These are phyloP conservation scores for Acleris holmiana DNA, from an alignment of 2,888 invertebrate genomes.

Conservation along the genomic window DNA sequence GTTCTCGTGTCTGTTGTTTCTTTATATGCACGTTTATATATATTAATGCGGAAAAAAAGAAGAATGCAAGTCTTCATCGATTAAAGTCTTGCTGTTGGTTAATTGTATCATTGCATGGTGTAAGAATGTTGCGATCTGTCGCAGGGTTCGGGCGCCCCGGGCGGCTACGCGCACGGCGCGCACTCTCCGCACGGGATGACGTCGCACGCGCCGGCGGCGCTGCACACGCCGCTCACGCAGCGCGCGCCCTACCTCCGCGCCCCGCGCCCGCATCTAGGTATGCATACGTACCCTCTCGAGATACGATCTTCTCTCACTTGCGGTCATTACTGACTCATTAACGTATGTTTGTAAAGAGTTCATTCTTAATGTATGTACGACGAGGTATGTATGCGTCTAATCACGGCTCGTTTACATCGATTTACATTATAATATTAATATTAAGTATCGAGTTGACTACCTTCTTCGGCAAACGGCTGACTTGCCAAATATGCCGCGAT, in stretches of 20 bases:
- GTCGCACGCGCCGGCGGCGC: slow-evolving; percentile 81
- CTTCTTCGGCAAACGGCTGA: no score
- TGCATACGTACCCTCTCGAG: slow-evolving; percentile 3
- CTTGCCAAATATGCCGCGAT: no score
- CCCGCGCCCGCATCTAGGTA: slow-evolving; percentile 78
- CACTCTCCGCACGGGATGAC: slow-evolving; percentile 72
- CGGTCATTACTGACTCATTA: background rate
- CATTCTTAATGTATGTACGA: slow-evolving; percentile 22
- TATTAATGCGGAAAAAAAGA: no score
- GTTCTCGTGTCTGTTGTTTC: no score
- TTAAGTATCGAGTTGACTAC: no score
- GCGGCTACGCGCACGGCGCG: slow-evolving; percentile 74
- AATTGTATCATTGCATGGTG: background rate
- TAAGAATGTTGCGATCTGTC: slow-evolving; percentile 32
- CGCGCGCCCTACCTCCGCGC: slow-evolving; percentile 76
- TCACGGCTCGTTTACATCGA: no score
- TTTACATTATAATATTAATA: no score
- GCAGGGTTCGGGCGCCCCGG: slow-evolving; percentile 56
- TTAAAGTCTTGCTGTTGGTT: background rate
- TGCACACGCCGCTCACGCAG: slow-evolving; percentile 84
- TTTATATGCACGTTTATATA: no score
- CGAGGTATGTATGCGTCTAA: slow-evolving; percentile 14
- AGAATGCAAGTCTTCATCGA: no score
- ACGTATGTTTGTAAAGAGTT: background rate
- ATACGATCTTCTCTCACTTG: no score